These are phyloP conservation scores for Erythrocebus patas DNA, from an alignment of 2,113 vertebrate genomes.

Conservation along the genomic window DNA sequence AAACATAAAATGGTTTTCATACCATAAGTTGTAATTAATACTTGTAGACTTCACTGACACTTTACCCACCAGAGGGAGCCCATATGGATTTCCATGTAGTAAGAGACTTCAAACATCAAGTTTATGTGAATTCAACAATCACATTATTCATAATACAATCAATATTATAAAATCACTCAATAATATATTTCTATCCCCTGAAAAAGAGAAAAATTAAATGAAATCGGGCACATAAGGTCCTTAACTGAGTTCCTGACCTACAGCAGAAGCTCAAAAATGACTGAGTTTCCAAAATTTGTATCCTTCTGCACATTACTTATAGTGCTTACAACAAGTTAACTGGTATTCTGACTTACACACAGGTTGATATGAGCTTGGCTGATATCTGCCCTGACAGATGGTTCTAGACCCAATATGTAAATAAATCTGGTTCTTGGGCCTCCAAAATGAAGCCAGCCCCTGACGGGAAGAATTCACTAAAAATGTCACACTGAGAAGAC, in stretches of 20 bases:
- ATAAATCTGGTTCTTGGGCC: background rate
- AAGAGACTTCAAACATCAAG: background rate
- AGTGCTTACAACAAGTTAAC: background rate
- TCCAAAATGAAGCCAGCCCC: background rate
- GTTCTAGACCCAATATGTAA: background rate
- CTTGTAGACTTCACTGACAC: background rate
- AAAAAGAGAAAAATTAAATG: background rate
- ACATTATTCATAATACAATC: background rate
- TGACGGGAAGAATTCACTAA: background rate
- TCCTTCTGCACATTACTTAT: background rate
- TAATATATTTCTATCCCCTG: background rate
- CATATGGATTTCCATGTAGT: background rate
- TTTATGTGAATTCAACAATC: background rate
- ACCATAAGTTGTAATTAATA: background rate
- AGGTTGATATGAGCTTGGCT: background rate
- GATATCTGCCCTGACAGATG: background rate
- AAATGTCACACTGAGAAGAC: background rate
- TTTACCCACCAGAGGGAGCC: slow-evolving; percentile 51
- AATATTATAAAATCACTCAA: background rate
- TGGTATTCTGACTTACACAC: background rate
- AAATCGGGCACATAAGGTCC: background rate
- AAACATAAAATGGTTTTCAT: background rate
- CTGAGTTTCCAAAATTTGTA: background rate
- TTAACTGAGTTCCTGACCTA: background rate
- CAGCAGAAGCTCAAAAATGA: background rate